A percentile compares a stretch with the other conserved stretches of the same genome.
These are phyloP conservation scores for Uria lomvia DNA, from an alignment of 2,113 vertebrate genomes.

Conservation along the genomic window DNA sequence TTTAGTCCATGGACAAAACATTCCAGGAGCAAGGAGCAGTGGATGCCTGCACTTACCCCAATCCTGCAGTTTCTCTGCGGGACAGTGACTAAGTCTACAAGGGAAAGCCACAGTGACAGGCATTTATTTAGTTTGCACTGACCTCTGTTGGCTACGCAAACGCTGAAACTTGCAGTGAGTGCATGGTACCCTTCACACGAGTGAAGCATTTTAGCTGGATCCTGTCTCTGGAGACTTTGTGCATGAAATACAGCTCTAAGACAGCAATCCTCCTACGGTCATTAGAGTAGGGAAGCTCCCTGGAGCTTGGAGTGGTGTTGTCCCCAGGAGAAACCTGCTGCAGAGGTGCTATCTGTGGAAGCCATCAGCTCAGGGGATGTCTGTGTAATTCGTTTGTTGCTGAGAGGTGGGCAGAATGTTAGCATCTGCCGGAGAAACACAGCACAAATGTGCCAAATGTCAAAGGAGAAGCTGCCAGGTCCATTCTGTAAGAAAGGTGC, in stretches of 20 bases:
- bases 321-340: neutral
- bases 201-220: neutral
- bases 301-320: neutral
- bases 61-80: neutral
- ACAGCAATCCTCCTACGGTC: neutral
- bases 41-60: neutral
- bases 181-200: neutral
- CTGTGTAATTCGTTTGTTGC: neutral
- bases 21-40: neutral
- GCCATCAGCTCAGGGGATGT: neutral
- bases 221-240: neutral
- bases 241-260: neutral
- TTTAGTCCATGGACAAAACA: neutral
- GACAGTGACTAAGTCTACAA: neutral
- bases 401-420: neutral
- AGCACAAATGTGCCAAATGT: neutral
- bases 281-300: neutral
- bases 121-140: conserved; percentile 37
- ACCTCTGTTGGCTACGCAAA: neutral
- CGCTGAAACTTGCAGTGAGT: neutral
- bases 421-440: neutral
- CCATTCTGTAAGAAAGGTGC: neutral
- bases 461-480: neutral
- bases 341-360: neutral
- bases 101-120: neutral